phyloP scores from a whole-genome alignment of 1,140 invertebrate genomes.

The Subanguina moxae region DNA sequence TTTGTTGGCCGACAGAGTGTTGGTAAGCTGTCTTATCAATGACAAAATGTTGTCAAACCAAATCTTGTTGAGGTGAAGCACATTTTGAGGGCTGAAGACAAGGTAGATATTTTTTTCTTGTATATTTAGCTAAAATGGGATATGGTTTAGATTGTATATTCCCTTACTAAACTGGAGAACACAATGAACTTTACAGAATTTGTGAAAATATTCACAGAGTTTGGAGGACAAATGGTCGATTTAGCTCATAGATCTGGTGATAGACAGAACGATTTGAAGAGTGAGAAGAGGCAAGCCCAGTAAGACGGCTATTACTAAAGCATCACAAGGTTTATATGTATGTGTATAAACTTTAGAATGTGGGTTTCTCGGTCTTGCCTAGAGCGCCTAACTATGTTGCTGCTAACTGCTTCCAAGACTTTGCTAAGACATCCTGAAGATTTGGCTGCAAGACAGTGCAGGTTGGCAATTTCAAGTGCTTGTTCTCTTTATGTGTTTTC shows the following conservation, averaged over 20 bases:
- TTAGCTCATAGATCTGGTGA: conserved; percentile 78
- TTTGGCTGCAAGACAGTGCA: conserved; percentile 74
- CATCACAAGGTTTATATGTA: neutral
- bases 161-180: conserved; percentile 71
- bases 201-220: conserved; percentile 94
- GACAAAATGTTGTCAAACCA: too few relatives aligned
- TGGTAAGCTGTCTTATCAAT: too few relatives aligned
- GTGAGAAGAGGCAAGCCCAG: conserved; percentile 86
- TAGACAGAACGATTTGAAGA: conserved; percentile 75
- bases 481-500: neutral
- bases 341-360: neutral
- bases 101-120: conserved; percentile 65
- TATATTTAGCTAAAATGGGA: conserved; percentile 8
- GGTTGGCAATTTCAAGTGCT: too few relatives aligned
- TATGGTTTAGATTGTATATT: conserved; percentile 63
- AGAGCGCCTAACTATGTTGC: conserved; percentile 93
- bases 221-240: conserved; percentile 96
- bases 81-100: conserved; percentile 87
- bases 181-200: conserved; percentile 97
- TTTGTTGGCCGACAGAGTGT: conserved; percentile 94
- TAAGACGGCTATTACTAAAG: conserved; percentile 67
- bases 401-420: conserved; percentile 82
- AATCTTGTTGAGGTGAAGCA: too few relatives aligned
- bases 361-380: conserved; percentile 60
- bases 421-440: conserved; percentile 90